Percentiles rank a stretch among this genome's conserved stretches.
Conservation (phyloP, 2,113 vertebrate genomes). For the Cariama cristata region DNA sequence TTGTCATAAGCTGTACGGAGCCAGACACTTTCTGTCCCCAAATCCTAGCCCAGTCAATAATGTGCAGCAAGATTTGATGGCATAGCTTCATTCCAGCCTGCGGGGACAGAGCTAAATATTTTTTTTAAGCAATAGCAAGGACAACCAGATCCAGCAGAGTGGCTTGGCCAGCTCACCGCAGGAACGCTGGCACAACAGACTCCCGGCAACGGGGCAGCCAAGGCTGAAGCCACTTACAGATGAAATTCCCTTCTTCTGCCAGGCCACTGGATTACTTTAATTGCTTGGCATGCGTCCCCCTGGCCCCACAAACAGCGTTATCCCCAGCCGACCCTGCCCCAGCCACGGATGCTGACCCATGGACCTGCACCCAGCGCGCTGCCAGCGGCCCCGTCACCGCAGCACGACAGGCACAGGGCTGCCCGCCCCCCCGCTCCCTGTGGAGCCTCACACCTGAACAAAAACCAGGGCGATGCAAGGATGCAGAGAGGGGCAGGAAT, state of each 20-base stretch:
- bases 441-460: neutral
- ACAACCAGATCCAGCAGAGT: neutral
- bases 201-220: neutral
- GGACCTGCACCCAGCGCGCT: accelerated
- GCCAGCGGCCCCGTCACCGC: neutral
- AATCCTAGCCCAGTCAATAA: neutral
- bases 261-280: neutral
- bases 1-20: accelerated
- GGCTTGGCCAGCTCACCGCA: neutral
- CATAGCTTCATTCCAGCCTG: neutral
- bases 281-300: accelerated
- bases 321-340: neutral
- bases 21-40: neutral
- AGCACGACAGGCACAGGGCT: accelerated
- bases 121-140: neutral
- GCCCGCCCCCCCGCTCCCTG: accelerated
- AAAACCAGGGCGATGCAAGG: accelerated
- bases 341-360: accelerated
- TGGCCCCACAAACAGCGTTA: accelerated
- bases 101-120: neutral
- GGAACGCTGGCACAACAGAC: neutral
- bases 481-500: neutral
- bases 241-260: neutral
- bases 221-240: neutral
- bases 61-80: accelerated